phyloP scores from a whole-genome alignment of 2,888 invertebrate genomes.

The Matsumyia berberina region DNA sequence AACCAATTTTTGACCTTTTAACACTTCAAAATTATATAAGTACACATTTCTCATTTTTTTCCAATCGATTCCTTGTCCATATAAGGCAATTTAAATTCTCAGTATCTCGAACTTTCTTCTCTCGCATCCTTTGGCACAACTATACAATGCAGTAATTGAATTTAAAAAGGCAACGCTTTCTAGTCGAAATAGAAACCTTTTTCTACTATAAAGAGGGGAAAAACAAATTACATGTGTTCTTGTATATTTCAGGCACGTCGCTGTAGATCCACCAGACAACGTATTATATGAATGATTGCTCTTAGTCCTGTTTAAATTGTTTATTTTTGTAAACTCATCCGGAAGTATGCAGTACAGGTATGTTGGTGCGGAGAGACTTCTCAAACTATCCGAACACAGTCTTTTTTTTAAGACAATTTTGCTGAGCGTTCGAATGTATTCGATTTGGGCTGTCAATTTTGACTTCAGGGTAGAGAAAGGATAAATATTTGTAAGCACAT shows the following conservation, averaged over 20 bases:
- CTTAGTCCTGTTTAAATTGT: conserved; percentile 25
- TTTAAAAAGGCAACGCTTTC: conserved; percentile 5
- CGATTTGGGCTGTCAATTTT: neutral
- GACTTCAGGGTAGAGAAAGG: too few species aligned
- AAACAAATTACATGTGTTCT: neutral
- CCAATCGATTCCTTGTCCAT: neutral
- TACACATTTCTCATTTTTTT: too few species aligned
- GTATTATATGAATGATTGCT: neutral
- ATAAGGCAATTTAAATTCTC: neutral
- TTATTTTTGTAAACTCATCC: conserved; percentile 19
- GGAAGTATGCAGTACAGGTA: conserved; percentile 64
- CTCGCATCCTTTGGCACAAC: too few species aligned
- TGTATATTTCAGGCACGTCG: conserved; percentile 47
- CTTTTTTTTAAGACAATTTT: neutral
- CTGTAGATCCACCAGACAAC: conserved; percentile 13
- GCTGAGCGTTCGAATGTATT: conserved; percentile 10
- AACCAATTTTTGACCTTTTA: too few species aligned
- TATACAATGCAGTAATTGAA: too few species aligned
- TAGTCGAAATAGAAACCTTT: neutral
- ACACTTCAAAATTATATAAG: too few species aligned
- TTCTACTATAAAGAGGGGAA: too few species aligned
- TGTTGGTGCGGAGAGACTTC: neutral
- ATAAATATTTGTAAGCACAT: too few species aligned
- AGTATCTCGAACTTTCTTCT: neutral
- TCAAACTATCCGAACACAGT: neutral